Evolutionary conservation across 2,888 invertebrate genomes (phyloP), one percentile per base, ranked within the genome.

Genomic region (Pteria penguin): DNA sequence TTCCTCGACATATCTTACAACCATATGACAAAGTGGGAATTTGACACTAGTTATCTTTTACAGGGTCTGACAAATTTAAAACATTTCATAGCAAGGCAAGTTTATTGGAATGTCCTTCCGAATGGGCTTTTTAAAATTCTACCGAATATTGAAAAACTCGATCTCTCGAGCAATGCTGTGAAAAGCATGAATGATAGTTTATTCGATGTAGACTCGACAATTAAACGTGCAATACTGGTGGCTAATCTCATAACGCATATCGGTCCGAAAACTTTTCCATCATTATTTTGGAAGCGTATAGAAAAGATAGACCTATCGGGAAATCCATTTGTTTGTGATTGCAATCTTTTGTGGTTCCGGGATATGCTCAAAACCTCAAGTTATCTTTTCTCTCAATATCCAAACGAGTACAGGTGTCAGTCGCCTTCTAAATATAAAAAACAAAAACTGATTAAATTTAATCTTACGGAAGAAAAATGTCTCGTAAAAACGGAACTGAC

Each of bases 241-340:
- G 11, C n/a, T n/a, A 72, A 72, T 36, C 55, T 27, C 11, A 72
- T 72, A 3, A 27, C 29, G 4, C 26, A 54, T 2, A 26, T 72
- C 22, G 57, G 57, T 22, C 32, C 52, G 4, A 57, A 61, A 8
- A 62, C 78, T 1, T 78, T 81, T 24, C 63, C 78, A 14, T 11
- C 8, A 27, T 22, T 58, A 0, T 54, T 79, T 1, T n/a, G 52
- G 5, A 22, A 58, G 11, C 32, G 57, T 3, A 63, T 82, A 0
- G 26, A 66, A 52, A 93, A 93, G 68, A 77, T 95, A 0, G 93
- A 93, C 0, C 69, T 95, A 0, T 93, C 94, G 0, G 92, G 92
- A 0, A 95, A 95, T 85, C 93, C 93, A 11, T 93, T 95, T 27
- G 91, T 94, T 0, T 95, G 95, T 84, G 94, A 94, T 69, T 95